phyloP scores from a whole-genome alignment of 2,113 vertebrate genomes.

The Peromyscus leucopus region DNA sequence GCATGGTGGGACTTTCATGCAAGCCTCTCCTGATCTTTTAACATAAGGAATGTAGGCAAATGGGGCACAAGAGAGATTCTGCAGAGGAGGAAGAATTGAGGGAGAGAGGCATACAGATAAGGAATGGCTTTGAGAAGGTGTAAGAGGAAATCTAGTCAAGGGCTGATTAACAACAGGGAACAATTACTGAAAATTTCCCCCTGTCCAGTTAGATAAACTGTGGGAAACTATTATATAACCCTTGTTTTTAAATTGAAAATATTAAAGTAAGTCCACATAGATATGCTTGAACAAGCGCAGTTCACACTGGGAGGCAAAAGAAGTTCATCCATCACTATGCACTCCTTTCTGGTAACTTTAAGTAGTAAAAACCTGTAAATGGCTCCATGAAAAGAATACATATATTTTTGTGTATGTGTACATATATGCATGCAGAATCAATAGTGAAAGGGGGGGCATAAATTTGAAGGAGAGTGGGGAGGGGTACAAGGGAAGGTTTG shows the following conservation, averaged over 20 bases:
- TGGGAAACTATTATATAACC: not conserved
- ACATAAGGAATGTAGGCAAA: not conserved
- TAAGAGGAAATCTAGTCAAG: not conserved
- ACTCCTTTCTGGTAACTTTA: constrained; percentile 3
- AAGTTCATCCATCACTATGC: not conserved
- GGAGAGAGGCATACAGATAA: not conserved
- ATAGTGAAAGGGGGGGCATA: not conserved
- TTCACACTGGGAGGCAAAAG: not conserved
- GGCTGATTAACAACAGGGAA: not conserved
- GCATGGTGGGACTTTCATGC: accelerated
- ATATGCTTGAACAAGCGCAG: constrained; percentile 28
- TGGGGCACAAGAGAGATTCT: not conserved
- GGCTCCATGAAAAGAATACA: constrained; percentile 44
- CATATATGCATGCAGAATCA: not conserved
- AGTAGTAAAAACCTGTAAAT: constrained; percentile 26
- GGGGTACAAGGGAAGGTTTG: not conserved
- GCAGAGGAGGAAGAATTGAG: not conserved
- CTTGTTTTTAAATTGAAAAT: constrained; percentile 8
- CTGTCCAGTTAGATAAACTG: not conserved
- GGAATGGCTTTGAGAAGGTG: not conserved
- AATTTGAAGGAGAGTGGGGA: not conserved
- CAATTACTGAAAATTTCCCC: not conserved
- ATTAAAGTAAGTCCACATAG: not conserved
- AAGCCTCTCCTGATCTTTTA: not conserved
- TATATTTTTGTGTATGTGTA: not conserved